Percentiles rank a stretch among this genome's conserved stretches.
These are phyloP conservation scores for Diacarnus erythraeanus DNA, from an alignment of 37 sponge, comb jelly and placozoan genomes.

Conservation along the genomic window DNA sequence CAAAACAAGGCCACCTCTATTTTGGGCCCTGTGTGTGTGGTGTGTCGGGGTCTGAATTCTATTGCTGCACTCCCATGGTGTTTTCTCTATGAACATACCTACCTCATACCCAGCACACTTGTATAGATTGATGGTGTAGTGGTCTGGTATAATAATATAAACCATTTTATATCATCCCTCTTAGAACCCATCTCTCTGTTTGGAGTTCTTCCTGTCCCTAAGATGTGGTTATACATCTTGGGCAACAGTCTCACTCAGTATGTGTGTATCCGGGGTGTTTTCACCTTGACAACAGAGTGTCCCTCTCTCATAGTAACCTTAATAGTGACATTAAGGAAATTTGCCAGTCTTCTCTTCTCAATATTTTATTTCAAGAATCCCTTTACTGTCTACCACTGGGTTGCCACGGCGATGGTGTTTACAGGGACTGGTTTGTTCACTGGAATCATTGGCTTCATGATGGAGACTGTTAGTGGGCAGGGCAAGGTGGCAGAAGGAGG, in stretches of 20 bases:
- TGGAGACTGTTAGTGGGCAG: background rate
- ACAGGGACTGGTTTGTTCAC: slow-evolving; percentile 80
- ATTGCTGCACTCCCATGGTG: too few species aligned
- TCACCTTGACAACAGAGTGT: slow-evolving; percentile 80
- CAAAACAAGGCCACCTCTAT: too few species aligned
- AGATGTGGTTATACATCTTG: slow-evolving; percentile 75
- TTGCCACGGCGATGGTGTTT: slow-evolving; percentile 83
- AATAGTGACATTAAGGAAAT: slow-evolving; percentile 91
- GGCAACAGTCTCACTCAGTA: slow-evolving; percentile 81
- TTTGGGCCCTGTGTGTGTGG: too few species aligned
- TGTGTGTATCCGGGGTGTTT: slow-evolving; percentile 85
- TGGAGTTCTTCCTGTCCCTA: slow-evolving; percentile 49
- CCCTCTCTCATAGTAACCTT: slow-evolving; percentile 95
- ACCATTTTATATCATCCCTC: background rate
- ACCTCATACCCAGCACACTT: background rate
- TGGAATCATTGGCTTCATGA: slow-evolving; percentile 12
- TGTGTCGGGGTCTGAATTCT: too few species aligned
- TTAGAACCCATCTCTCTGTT: slow-evolving; percentile 24
- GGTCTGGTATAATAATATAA: too few species aligned
- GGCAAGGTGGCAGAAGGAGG: background rate
- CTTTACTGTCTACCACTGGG: slow-evolving; percentile 91
- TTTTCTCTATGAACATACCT: too few species aligned
- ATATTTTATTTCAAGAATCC: slow-evolving; percentile 93
- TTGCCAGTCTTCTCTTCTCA: slow-evolving; percentile 87
- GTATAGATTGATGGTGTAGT: too few species aligned